Conservation (phyloP, 2,113 vertebrate genomes). For the Casuarius casuarius region DNA sequence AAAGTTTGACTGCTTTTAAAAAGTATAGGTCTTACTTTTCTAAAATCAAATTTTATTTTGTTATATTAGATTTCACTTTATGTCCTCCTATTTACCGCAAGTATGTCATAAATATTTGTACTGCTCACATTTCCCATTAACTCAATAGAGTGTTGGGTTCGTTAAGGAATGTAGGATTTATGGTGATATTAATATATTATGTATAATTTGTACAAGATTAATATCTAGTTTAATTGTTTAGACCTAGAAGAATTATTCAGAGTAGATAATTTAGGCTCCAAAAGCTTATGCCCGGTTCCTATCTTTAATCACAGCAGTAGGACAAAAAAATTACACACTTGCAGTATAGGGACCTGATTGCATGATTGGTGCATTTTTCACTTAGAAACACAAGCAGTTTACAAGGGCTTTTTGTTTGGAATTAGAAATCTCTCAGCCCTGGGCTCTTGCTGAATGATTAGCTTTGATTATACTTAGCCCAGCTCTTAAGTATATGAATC, state of each 20-base stretch:
- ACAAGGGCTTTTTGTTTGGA: background rate
- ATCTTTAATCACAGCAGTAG: background rate
- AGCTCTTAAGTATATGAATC: background rate
- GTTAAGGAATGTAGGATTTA: background rate
- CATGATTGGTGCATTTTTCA: background rate
- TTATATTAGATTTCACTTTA: background rate
- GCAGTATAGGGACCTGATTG: background rate
- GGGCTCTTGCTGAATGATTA: background rate
- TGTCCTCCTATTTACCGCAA: background rate
- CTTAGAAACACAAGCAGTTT: background rate
- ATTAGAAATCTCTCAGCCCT: background rate
- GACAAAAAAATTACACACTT: background rate
- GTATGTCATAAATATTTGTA: background rate
- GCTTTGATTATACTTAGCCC: background rate
- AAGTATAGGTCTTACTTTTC: background rate
- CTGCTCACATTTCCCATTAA: background rate
- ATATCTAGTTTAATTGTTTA: background rate
- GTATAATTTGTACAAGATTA: background rate
- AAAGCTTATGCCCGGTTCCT: constrained; percentile 4
- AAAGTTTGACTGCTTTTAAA: background rate
- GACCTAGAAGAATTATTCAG: background rate
- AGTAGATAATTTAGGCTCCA: background rate
- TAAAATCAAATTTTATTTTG: background rate
- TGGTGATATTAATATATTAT: background rate
- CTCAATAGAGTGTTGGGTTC: background rate